Conservation (phyloP, 2,888 invertebrate genomes). For the Tiliacea citrago region DNA sequence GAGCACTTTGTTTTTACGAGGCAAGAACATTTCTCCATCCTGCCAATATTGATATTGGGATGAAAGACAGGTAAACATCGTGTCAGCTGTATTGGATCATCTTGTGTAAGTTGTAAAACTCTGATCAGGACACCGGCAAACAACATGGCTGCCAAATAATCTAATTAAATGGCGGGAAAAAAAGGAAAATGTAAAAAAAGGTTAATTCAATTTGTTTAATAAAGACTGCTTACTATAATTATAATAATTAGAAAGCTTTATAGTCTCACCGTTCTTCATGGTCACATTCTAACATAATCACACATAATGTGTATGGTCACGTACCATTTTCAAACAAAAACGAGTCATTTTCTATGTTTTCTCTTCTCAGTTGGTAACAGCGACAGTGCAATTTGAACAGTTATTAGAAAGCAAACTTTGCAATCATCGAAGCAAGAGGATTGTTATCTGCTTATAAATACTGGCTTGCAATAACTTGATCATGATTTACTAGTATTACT, state of each 20-base stretch:
- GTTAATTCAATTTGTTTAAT: not conserved
- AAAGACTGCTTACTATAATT: constrained; percentile 19
- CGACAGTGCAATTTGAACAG: constrained; percentile 78
- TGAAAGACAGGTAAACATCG: constrained; percentile 40
- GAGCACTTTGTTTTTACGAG: constrained; percentile 49
- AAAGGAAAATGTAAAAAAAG: not conserved
- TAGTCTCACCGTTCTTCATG: constrained; percentile 45
- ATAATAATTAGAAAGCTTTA: constrained; percentile 57
- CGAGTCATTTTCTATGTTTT: constrained; percentile 75
- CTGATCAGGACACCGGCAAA: not conserved
- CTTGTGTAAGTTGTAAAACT: constrained; percentile 45
- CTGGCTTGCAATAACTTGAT: constrained; percentile 21
- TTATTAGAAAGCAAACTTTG: constrained; percentile 77
- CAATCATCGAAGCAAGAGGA: constrained; percentile 57
- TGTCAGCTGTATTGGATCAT: constrained; percentile 34
- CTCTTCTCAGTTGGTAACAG: constrained; percentile 68
- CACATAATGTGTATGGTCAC: constrained; percentile 71
- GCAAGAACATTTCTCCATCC: constrained; percentile 15
- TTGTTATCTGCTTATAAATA: constrained; percentile 37
- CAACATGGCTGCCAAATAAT: not conserved
- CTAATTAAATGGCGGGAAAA: not conserved
- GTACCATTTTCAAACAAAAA: constrained; percentile 68
- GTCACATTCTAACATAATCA: constrained; percentile 65
- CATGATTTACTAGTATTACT: constrained; percentile 34
- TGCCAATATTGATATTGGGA: constrained; percentile 52